phyloP scores from a whole-genome alignment of 2,888 invertebrate genomes.

The Drosophila mayaguana region DNA sequence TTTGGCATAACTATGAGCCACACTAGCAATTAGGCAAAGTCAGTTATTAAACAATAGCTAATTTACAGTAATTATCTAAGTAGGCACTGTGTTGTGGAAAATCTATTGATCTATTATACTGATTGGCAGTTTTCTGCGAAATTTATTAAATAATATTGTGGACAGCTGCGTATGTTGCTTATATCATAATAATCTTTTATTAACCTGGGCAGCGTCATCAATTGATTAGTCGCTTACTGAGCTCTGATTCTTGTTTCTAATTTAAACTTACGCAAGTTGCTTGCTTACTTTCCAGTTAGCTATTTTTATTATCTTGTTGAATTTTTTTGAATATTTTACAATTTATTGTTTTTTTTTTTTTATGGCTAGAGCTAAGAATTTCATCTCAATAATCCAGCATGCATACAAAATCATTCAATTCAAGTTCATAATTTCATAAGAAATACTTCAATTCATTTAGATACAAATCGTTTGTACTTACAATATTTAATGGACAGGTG shows the following conservation, averaged over 20 bases:
- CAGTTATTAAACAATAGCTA: background rate
- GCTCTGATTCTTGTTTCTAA: too few species aligned
- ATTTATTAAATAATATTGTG: background rate
- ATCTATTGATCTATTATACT: background rate
- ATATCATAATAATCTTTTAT: accelerated
- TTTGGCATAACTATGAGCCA: background rate
- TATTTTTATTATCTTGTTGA: too few species aligned
- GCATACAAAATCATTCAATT: too few species aligned
- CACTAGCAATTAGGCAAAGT: background rate
- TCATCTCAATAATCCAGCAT: too few species aligned
- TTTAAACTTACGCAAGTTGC: too few species aligned
- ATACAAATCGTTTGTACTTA: conserved; percentile 74
- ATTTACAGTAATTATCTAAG: conserved; percentile 1
- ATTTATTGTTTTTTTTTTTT: too few species aligned
- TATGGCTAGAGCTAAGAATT: too few species aligned
- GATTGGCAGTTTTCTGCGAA: background rate
- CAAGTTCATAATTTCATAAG: background rate
- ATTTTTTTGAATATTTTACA: too few species aligned
- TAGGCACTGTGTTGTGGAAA: background rate
- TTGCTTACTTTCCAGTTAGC: too few species aligned
- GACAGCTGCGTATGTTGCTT: background rate
- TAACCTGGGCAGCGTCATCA: too few species aligned
- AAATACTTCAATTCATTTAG: background rate
- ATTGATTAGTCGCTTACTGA: too few species aligned
- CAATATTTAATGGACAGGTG: conserved; percentile 83